Conservation (phyloP, 2,797 vertebrate species). For the Muscicapa comitata region DNA sequence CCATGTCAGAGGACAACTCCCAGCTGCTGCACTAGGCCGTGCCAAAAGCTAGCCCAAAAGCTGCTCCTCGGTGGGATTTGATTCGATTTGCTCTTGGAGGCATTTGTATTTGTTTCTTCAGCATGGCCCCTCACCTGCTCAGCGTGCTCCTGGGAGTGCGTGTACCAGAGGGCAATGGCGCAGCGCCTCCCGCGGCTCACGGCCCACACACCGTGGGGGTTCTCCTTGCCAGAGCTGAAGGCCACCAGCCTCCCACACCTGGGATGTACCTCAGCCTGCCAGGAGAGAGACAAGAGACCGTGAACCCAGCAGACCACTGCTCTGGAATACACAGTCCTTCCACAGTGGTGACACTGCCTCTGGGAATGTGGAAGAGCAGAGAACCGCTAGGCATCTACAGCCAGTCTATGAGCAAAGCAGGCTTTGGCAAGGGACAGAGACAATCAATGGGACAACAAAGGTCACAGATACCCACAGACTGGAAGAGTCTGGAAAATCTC, state of each 20-base stretch:
- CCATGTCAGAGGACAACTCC: neutral
- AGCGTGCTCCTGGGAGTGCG: slow-evolving; percentile 84
- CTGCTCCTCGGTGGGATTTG: neutral
- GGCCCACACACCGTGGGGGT: slow-evolving; percentile 90
- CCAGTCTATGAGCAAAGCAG: neutral
- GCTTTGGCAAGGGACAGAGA: neutral
- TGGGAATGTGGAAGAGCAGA: rapidly evolving
- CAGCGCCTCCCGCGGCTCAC: slow-evolving; percentile 87
- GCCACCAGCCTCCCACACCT: slow-evolving; percentile 90
- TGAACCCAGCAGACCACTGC: neutral
- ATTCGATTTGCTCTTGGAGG: neutral
- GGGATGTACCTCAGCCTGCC: slow-evolving; percentile 86
- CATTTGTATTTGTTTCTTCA: neutral
- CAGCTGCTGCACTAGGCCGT: neutral
- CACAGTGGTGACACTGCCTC: neutral
- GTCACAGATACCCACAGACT: neutral
- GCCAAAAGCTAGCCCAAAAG: neutral
- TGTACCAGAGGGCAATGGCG: slow-evolving; percentile 92
- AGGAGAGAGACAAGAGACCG: neutral
- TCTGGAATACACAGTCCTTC: neutral
- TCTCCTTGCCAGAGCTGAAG: slow-evolving; percentile 91
- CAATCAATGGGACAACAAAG: neutral
- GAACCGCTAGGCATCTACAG: neutral
- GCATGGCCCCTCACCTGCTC: slow-evolving; percentile 83
- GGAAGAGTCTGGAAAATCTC: neutral